Conservation (phyloP, 1,140 invertebrate genomes). For the Aplysia californica region DNA sequence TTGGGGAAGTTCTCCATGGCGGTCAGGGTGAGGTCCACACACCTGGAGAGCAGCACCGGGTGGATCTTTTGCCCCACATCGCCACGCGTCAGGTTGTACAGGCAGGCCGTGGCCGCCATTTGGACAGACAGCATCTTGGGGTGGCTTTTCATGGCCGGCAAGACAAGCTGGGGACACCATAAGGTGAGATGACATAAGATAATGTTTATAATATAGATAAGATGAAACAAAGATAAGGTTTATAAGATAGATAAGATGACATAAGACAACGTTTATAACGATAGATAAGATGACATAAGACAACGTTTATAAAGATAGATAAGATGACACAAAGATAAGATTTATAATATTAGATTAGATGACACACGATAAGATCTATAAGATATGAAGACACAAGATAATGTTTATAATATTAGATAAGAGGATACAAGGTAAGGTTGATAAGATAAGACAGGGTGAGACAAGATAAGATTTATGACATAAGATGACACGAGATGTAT, state of each 20-base stretch:
- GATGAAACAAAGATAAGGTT: neutral
- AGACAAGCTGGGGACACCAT: conserved; percentile 71
- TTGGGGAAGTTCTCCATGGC: conserved; percentile 82
- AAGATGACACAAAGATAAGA: neutral
- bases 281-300: neutral
- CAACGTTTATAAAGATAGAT: neutral
- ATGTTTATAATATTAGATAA: neutral
- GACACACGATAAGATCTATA: no score
- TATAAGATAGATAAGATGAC: no score
- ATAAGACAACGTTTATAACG: no score
- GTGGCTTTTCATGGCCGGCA: conserved; percentile 78
- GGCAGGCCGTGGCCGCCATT: conserved; percentile 84
- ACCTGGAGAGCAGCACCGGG: conserved; percentile 75
- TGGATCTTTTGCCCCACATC: conserved; percentile 77
- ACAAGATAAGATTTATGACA: no score
- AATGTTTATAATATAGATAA: neutral
- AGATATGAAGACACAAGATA: neutral
- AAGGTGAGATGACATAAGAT: neutral
- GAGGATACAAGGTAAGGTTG: no score
- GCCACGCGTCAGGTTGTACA: conserved; percentile 83
- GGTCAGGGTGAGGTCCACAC: conserved; percentile 77
- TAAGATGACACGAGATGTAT: no score
- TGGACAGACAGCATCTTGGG: conserved; percentile 78
- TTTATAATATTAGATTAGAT: no score
- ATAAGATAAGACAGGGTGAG: no score